These are phyloP conservation scores for Resseliella maxima DNA, from an alignment of 2,888 invertebrate genomes.

Conservation along the genomic window DNA sequence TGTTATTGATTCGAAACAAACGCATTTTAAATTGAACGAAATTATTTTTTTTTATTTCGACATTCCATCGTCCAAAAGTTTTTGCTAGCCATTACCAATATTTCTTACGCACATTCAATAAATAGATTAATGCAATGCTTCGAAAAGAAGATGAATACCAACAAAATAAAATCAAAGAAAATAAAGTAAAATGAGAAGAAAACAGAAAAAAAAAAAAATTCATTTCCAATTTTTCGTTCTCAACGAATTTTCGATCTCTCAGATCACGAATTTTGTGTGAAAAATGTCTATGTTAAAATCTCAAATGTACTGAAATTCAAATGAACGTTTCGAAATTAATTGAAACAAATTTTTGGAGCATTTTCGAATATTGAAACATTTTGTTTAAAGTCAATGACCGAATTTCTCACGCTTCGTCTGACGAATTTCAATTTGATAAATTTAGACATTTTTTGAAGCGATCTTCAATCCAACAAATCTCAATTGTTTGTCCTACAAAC, in stretches of 20 bases:
- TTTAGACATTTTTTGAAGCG: too few species aligned
- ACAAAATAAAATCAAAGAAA: not conserved
- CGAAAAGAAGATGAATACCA: too few species aligned
- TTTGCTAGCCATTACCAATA: not conserved
- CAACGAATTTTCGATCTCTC: too few species aligned
- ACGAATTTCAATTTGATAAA: too few species aligned
- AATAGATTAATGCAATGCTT: not conserved
- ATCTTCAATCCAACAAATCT: too few species aligned
- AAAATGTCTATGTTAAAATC: not conserved
- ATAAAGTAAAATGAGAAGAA: not conserved
- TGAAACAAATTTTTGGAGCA: too few species aligned
- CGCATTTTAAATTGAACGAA: slow-evolving; percentile 11
- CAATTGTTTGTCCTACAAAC: too few species aligned
- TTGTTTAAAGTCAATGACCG: not conserved
- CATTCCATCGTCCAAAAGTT: not conserved
- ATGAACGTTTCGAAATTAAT: not conserved
- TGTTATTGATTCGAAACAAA: slow-evolving; percentile 40
- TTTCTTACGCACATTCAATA: not conserved
- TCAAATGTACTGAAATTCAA: not conserved
- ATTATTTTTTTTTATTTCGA: not conserved
- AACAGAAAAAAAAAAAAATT: not conserved
- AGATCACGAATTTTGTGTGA: not conserved
- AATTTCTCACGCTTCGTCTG: not conserved
- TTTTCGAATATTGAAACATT: too few species aligned
- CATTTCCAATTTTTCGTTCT: not conserved